Percentiles rank a stretch among this genome's conserved stretches.
Conservation (phyloP, 1,140 invertebrate species). For the Lycorma delicatula region DNA sequence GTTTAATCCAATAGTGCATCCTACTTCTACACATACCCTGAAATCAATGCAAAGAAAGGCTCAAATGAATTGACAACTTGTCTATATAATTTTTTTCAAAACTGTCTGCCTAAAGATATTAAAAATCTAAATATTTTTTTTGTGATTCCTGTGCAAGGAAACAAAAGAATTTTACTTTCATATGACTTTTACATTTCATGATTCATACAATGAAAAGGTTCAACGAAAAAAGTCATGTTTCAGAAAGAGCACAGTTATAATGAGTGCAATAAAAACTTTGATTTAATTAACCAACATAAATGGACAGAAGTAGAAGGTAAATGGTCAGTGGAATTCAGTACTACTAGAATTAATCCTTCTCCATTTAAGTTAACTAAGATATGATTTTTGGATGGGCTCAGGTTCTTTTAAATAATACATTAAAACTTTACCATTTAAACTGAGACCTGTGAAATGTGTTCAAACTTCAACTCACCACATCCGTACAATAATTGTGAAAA, state of each 20-base stretch:
- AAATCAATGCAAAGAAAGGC: slow-evolving; percentile 11
- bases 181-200: not conserved
- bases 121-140: not conserved
- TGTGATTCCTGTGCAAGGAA: not conserved
- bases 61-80: slow-evolving; percentile 12
- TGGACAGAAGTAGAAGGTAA: not conserved
- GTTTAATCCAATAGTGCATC: slow-evolving; percentile 10
- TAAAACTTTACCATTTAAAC: too few relatives aligned
- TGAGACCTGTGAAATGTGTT: too few relatives aligned
- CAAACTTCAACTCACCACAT: not conserved
- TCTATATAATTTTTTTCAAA: slow-evolving; percentile 15
- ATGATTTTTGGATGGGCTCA: slow-evolving; percentile 2
- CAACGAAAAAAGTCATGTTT: not conserved
- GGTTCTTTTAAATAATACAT: too few relatives aligned
- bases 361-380: not conserved
- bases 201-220: not conserved
- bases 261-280: not conserved
- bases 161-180: not conserved
- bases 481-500: not conserved
- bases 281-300: not conserved
- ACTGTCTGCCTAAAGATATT: slow-evolving; percentile 8
- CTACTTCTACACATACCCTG: slow-evolving; percentile 20
- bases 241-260: not conserved
- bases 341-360: not conserved
- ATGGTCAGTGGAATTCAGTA: not conserved